These are phyloP conservation scores for Pandemis corylana DNA, from an alignment of 2,888 invertebrate genomes.

Conservation along the genomic window DNA sequence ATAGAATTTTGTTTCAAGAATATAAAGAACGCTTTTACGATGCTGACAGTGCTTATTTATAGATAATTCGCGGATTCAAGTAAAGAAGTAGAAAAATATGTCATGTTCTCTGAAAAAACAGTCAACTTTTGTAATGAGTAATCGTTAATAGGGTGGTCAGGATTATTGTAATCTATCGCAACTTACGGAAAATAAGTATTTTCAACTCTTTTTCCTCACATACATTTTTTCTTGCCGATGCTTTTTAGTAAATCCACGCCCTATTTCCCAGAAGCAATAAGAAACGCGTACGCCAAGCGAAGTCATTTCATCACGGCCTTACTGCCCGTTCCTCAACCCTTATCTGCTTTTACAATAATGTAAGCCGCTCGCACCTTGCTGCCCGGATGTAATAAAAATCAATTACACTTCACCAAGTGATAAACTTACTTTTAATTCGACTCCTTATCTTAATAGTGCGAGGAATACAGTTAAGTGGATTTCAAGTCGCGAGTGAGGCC, in stretches of 20 bases:
- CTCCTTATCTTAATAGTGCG: conserved; percentile 76
- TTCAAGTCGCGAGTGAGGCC: conserved; percentile 72
- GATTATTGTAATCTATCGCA: too few relatives aligned
- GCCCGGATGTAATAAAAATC: conserved; percentile 69
- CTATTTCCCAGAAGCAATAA: neutral
- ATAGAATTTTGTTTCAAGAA: too few relatives aligned
- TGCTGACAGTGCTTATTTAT: too few relatives aligned
- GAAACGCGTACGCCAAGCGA: neutral
- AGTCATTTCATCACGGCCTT: conserved; percentile 17
- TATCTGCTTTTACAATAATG: conserved; percentile 36
- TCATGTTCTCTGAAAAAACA: too few relatives aligned
- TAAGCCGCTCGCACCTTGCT: conserved; percentile 43
- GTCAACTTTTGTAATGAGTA: too few relatives aligned
- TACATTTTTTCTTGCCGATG: neutral
- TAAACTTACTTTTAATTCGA: conserved; percentile 71
- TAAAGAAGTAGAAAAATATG: too few relatives aligned
- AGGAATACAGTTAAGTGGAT: conserved; percentile 76
- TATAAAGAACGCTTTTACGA: too few relatives aligned
- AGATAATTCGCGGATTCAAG: too few relatives aligned
- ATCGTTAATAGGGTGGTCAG: too few relatives aligned
- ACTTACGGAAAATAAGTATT: too few relatives aligned
- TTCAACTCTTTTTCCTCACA: too few relatives aligned
- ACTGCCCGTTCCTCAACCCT: conserved; percentile 15
- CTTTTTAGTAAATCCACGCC: neutral
- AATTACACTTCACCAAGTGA: conserved; percentile 66